Evolutionary conservation across 2,888 invertebrate genomes (phyloP).

Genomic region (Melanostoma mellinum): DNA sequence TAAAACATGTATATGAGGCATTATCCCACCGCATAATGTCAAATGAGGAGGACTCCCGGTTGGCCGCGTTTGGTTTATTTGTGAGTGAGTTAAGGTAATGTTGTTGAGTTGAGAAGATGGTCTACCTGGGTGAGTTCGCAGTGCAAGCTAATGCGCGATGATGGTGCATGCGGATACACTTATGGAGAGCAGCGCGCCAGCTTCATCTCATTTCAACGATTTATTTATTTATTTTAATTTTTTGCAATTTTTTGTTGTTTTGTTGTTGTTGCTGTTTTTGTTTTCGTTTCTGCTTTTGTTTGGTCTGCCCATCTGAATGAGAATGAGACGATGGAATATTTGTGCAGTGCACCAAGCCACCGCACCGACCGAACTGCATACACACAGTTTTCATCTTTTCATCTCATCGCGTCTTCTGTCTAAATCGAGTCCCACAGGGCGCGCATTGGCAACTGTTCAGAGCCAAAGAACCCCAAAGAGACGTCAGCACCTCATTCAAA

Average conservation of each 20-base stretch:
- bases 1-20: conserved; percentile 72
- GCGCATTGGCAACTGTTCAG: conserved; percentile 16
- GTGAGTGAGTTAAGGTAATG: neutral
- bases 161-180: conserved; percentile 31
- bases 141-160: conserved; percentile 20
- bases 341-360: neutral
- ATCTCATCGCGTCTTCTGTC: neutral
- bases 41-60: conserved; percentile 70
- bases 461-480: conserved; percentile 36
- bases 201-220: conserved; percentile 31
- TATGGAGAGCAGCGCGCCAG: conserved; percentile 16
- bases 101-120: conserved; percentile 12
- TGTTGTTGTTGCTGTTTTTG: conserved; percentile 2
- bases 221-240: conserved; percentile 61
- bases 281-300: conserved; percentile 5
- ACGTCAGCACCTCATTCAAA: conserved; percentile 71
- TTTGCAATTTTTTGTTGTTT: neutral
- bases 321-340: conserved; percentile 34
- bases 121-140: conserved; percentile 53
- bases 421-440: conserved; percentile 7
- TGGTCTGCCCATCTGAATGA: conserved; percentile 35
- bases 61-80: conserved; percentile 45
- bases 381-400: too few species aligned
- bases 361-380: too few species aligned
- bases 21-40: conserved; percentile 71